These are phyloP conservation scores for Xyrichtys novacula DNA, from an alignment of 2,797 vertebrate genomes.

Conservation along the genomic window DNA sequence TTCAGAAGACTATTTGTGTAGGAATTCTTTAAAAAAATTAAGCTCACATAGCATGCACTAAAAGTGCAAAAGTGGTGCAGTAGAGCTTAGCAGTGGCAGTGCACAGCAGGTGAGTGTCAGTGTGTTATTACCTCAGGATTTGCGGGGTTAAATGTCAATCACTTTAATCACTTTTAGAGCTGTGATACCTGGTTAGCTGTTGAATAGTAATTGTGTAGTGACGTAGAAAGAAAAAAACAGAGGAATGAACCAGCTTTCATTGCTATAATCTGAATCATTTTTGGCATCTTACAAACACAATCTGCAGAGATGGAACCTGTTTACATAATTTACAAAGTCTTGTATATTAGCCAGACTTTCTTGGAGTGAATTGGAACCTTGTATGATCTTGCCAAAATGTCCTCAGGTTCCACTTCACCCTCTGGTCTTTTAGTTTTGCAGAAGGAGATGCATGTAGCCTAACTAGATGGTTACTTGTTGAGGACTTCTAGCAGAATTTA, in stretches of 20 bases:
- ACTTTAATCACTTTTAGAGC: too few relatives aligned
- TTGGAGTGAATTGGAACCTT: background rate
- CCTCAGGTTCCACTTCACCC: constrained; percentile 16
- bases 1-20: background rate
- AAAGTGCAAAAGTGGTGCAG: too few relatives aligned
- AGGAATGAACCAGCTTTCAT: background rate
- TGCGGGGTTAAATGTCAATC: too few relatives aligned
- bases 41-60: background rate
- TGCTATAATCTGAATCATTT: constrained; percentile 4
- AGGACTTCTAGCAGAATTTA: background rate
- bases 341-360: constrained; percentile 17
- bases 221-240: too few relatives aligned
- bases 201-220: background rate
- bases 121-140: too few relatives aligned
- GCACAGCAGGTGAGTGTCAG: too few relatives aligned
- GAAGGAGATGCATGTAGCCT: background rate
- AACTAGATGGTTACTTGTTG: background rate
- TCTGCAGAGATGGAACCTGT: constrained; percentile 24
- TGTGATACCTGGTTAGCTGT: too few relatives aligned
- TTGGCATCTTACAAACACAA: constrained; percentile 23
- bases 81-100: too few relatives aligned
- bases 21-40: background rate
- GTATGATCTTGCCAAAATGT: constrained; percentile 8
- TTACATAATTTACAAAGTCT: constrained; percentile 28
- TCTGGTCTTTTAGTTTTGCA: background rate